Conservation (phyloP, 2,113 vertebrate genomes). For the Damaliscus lunatus region DNA sequence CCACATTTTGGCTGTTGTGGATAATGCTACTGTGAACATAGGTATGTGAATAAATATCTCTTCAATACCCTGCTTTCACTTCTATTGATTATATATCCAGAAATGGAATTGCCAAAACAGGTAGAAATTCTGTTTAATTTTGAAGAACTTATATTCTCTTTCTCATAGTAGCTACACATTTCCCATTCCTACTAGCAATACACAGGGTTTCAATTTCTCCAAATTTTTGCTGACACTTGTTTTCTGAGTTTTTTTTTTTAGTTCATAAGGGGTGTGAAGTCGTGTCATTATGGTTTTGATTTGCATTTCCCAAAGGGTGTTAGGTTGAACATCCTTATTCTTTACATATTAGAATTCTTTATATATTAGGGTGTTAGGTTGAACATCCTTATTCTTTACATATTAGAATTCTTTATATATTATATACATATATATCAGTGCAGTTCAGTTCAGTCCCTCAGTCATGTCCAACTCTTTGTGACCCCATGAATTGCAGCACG, state of each 20-base stretch:
- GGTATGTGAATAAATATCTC: background rate
- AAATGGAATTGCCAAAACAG: background rate
- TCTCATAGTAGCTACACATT: background rate
- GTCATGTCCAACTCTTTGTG: accelerated
- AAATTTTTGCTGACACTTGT: background rate
- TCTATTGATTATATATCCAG: background rate
- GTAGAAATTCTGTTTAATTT: background rate
- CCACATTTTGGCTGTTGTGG: background rate
- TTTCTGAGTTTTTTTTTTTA: background rate
- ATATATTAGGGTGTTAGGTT: background rate
- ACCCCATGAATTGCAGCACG: no score
- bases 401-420: background rate
- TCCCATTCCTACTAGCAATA: background rate
- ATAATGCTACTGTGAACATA: background rate
- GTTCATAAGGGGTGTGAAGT: background rate
- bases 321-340: background rate
- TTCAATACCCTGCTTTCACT: background rate
- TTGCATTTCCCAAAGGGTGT: background rate
- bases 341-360: background rate
- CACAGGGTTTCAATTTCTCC: background rate
- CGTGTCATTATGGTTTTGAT: background rate
- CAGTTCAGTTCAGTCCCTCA: no score
- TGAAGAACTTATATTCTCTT: background rate
- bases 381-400: no score
- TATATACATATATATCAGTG: background rate